These are phyloP conservation scores for Yasuhikotakia modesta DNA, from an alignment of 2,797 vertebrate genomes.

Conservation along the genomic window DNA sequence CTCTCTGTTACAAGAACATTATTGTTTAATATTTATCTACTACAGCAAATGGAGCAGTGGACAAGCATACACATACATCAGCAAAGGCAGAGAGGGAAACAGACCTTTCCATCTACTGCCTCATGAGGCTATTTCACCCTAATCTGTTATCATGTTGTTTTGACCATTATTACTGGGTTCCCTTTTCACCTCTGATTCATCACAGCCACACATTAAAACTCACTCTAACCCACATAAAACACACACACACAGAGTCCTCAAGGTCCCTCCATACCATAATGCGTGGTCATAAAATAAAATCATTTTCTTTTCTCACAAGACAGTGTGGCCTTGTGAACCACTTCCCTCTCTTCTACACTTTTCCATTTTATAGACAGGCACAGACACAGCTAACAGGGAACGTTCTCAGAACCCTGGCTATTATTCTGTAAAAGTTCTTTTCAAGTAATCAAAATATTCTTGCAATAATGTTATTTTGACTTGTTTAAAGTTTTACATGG, in stretches of 20 bases:
- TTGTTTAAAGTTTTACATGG: too few relatives aligned
- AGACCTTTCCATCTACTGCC: slow-evolving; percentile 14
- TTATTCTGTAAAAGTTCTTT: too few relatives aligned
- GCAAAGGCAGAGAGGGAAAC: slow-evolving; percentile 16
- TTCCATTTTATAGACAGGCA: not conserved
- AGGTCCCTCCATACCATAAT: slow-evolving; percentile 36
- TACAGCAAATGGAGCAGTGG: slow-evolving; percentile 16
- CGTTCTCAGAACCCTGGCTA: too few relatives aligned
- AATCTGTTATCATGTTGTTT: slow-evolving; percentile 46
- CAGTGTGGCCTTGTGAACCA: not conserved
- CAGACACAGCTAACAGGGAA: not conserved
- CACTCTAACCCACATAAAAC: slow-evolving; percentile 4
- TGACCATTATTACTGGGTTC: slow-evolving; percentile 35
- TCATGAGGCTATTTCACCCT: slow-evolving; percentile 46
- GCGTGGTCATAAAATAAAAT: slow-evolving; percentile 12
- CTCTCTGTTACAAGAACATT: slow-evolving; percentile 18
- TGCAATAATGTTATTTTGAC: too few relatives aligned
- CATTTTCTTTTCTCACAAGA: slow-evolving; percentile 9
- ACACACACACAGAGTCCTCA: slow-evolving; percentile 4
- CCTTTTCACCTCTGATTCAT: slow-evolving; percentile 44
- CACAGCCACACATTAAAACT: slow-evolving; percentile 29
- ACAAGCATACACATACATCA: slow-evolving; percentile 39
- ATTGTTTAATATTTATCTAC: slow-evolving; percentile 11
- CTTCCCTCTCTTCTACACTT: not conserved
- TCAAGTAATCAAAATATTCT: too few relatives aligned